Evolutionary conservation across 1,140 invertebrate species (phyloP), one percentile per base, ranked within the genome.

Genomic region (Batillaria attramentaria): DNA sequence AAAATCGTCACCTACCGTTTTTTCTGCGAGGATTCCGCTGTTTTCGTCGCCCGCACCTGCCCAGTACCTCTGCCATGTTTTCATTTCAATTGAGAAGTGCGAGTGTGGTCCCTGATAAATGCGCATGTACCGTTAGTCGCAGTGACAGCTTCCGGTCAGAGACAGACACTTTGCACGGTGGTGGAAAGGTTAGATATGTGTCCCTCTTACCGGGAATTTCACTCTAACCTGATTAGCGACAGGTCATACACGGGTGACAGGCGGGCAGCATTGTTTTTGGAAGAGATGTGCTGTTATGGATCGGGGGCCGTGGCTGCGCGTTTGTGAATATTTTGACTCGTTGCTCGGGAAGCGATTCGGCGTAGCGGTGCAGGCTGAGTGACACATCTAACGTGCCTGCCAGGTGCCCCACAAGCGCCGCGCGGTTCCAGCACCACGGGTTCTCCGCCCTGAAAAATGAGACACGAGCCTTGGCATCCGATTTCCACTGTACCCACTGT

Each of bases 11-110:
- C 83, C 74, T 78, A 84, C 80, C 80, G 69, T 82, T 84, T 82
- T 84, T 81, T 76, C 76, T 72, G 24, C 78, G 54, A 35, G 80
- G 83, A 70, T 82, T 82, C 70, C 68, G 62, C 79, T 82, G 78
- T 78, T 82, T 82, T 79, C 83, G 79, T 60, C 83, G 70, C 46
- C 83, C 83, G 75, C 68, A 84, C 80, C 80, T 84, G 79, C 80
- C 77, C 24, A 73, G 54, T 37, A 84, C 79, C 79, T 84, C 83
- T 79, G 78, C 83, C 80, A 84, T 84, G 73, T 78, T 82, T 82
- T 84, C 78, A 80, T 82, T 80, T 81, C 75, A 77, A 69, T 81
- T 78, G 76, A 78, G 74, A 78, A 79, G 65, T 68, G 79, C 74
- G 75, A 65, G 60, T 62, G 62, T 35, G 46, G 78, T 77, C 73